Evolutionary conservation across 2,113 vertebrate genomes (phyloP).

Genomic region (Pelodiscus sinensis): DNA sequence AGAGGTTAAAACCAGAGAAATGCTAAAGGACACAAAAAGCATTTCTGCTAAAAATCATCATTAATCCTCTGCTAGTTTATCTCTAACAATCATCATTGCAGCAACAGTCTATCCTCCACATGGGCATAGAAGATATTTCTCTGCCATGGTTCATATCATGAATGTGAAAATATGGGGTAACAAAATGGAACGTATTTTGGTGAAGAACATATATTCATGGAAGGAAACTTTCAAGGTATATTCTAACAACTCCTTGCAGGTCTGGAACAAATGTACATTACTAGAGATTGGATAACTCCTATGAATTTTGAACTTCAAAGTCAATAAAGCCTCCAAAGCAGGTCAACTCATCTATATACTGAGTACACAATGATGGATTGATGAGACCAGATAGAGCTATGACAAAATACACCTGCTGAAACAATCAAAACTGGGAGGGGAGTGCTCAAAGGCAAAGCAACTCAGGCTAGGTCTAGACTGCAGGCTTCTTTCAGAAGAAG

Average conservation of each 20-base stretch:
- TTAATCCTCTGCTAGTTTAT: constrained; percentile 27
- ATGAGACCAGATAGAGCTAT: neutral
- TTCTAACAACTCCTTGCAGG: neutral
- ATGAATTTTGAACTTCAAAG: neutral
- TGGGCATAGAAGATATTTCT: constrained; percentile 4
- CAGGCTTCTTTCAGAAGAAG: no score
- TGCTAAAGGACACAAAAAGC: constrained; percentile 3
- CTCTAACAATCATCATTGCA: constrained; percentile 4
- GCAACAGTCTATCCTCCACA: neutral
- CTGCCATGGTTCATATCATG: neutral
- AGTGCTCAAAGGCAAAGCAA: neutral
- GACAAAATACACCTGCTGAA: neutral
- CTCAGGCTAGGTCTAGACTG: no score
- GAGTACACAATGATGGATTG: neutral
- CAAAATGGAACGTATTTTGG: neutral
- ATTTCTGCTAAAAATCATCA: neutral
- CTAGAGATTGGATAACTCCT: neutral
- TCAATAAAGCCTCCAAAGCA: neutral
- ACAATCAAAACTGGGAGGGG: neutral
- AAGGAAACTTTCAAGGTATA: neutral
- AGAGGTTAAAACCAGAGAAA: constrained; percentile 15
- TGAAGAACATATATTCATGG: neutral
- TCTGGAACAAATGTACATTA: constrained; percentile 18
- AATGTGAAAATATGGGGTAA: neutral
- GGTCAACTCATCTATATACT: neutral